A percentile compares a stretch with the other conserved stretches of the same genome.
Conservation (phyloP, 2,113 vertebrate species). For the Pristiophorus japonicus region DNA sequence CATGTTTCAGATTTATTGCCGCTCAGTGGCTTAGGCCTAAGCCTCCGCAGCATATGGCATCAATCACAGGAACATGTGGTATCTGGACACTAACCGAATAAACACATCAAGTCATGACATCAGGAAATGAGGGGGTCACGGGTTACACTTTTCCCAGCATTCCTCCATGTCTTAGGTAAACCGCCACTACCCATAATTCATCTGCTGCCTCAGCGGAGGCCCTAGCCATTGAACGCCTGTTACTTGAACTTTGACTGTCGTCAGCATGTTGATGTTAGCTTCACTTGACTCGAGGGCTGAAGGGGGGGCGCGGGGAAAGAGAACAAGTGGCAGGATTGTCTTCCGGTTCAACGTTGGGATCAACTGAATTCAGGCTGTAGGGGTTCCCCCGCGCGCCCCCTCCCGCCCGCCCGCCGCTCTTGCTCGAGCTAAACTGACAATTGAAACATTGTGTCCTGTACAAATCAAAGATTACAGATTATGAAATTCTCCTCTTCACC, state of each 20-base stretch:
- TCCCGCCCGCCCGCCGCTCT: background rate
- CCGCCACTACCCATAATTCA: background rate
- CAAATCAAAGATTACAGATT: background rate
- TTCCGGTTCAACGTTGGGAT: background rate
- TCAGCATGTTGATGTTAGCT: background rate
- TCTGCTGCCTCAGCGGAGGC: background rate
- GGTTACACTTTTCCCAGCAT: background rate
- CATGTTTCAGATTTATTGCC: background rate
- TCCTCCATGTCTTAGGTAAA: background rate
- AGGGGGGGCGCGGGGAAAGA: background rate
- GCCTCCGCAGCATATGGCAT: background rate
- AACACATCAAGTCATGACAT: slow-evolving; percentile 12
- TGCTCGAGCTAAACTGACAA: background rate
- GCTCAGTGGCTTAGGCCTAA: background rate
- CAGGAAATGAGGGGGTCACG: slow-evolving; percentile 8
- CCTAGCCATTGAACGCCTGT: background rate
- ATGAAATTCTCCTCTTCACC: background rate
- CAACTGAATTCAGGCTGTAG: background rate
- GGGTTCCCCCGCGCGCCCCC: too few species aligned
- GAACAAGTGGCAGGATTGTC: background rate
- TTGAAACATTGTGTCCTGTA: background rate
- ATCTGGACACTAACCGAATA: background rate
- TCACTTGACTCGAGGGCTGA: background rate
- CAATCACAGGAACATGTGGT: background rate
- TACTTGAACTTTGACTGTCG: background rate